A percentile compares a stretch with the other conserved stretches of the same genome.
These are phyloP conservation scores for Alentia gelatinosa DNA, from an alignment of 2,888 invertebrate genomes.

Conservation along the genomic window DNA sequence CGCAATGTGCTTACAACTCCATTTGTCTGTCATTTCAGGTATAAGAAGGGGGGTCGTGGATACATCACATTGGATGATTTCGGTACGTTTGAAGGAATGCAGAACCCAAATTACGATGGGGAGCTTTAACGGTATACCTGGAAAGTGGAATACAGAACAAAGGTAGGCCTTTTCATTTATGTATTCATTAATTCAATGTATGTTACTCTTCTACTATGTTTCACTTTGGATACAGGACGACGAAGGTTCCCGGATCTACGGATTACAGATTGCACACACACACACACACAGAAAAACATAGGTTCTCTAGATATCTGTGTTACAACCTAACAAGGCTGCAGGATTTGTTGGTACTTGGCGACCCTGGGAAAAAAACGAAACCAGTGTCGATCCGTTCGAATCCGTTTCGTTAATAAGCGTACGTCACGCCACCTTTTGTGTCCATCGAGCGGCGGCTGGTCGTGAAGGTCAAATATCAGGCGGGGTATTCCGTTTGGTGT, in stretches of 20 bases:
- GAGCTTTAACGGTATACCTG: constrained; percentile 51
- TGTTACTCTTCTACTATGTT: no score
- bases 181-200: neutral
- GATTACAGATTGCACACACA: no score
- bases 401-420: neutral
- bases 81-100: constrained; percentile 58
- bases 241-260: no score
- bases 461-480: constrained; percentile 3
- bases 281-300: neutral
- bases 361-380: neutral
- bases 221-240: no score
- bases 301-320: no score
- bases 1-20: no score
- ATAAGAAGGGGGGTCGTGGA: constrained; percentile 49
- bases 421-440: constrained; percentile 23
- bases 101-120: constrained; percentile 59
- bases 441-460: neutral
- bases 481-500: neutral
- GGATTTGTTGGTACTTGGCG: neutral
- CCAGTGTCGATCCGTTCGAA: neutral
- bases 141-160: no score
- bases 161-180: neutral
- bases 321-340: neutral
- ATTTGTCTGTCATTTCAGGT: neutral
- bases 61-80: constrained; percentile 58